phyloP scores from a whole-genome alignment of 1,140 invertebrate genomes.

The Nebria ingens region DNA sequence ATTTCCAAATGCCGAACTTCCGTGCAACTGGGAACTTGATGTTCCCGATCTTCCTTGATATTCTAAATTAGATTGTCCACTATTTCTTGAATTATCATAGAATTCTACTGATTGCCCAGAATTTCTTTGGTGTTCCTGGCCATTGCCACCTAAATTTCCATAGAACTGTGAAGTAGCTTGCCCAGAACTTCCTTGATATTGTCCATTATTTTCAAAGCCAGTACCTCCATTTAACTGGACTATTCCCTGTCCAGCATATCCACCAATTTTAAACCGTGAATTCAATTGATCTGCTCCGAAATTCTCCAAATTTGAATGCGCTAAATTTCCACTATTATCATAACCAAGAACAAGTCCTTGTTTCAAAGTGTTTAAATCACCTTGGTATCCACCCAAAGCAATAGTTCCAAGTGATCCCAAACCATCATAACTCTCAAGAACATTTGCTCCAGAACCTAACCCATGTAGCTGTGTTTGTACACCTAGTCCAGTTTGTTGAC shows the following conservation, averaged over 20 bases:
- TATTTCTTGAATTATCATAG: no score
- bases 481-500: neutral
- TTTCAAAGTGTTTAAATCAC: neutral
- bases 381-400: conserved; percentile 21
- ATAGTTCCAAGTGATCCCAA: conserved; percentile 24
- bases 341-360: neutral
- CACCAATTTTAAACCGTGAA: neutral
- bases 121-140: no score
- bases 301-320: neutral
- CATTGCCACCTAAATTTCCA: neutral
- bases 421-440: conserved; percentile 26
- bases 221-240: neutral
- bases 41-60: no score
- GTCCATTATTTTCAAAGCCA: neutral
- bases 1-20: no score
- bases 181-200: neutral
- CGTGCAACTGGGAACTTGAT: no score
- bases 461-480: neutral
- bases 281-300: neutral
- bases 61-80: no score
- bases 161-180: neutral
- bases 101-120: no score
- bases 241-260: no score
- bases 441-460: neutral
- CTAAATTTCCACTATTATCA: neutral